Evolutionary conservation across 2,888 invertebrate genomes (phyloP), one percentile per base, ranked within the genome.

Genomic region (Halocaridina rubra): DNA sequence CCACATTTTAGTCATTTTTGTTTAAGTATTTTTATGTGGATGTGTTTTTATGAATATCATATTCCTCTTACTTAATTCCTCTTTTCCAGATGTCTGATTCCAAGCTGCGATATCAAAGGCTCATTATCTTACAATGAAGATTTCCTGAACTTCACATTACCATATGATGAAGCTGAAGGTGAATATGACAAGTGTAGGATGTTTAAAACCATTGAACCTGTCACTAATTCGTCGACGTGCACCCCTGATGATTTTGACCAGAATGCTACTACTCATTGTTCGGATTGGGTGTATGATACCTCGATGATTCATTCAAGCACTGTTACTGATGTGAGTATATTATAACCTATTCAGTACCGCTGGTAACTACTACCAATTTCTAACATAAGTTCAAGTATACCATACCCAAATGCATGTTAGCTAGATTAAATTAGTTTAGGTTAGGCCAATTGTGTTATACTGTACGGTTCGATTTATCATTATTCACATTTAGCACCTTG

Each of bases 301-400:
- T 81, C 81, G 8, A 30, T 85, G 8, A 85, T 87, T 69, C 30
- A 39, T 7, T 77, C 82, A 19, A 84, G 85, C 59, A 82, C 80
- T 19, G 85, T 85, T 10, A 80, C 85, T 71, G 87, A 87, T 71
- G 87, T 84, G 19, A 74, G 80, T 24, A n/a, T n/a, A n/a, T n/a
- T n/a, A n/a, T n/a, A n/a, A n/a, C n/a, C n/a, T n/a, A n/a, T n/a
- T n/a, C n/a, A n/a, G n/a, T n/a, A n/a, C n/a, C n/a, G n/a, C n/a
- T n/a, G n/a, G n/a, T n/a, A n/a, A n/a, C n/a, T n/a, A n/a, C n/a
- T n/a, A n/a, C n/a, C n/a, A n/a, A n/a, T n/a, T n/a, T n/a, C n/a
- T n/a, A n/a, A n/a, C n/a, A n/a, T n/a, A n/a, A n/a, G n/a, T n/a
- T n/a, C n/a, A n/a, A n/a, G n/a, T n/a, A n/a, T n/a, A n/a, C n/a